Evolutionary conservation across 2,888 invertebrate species (phyloP).

Genomic region (Pycnomerus fuliginosus): DNA sequence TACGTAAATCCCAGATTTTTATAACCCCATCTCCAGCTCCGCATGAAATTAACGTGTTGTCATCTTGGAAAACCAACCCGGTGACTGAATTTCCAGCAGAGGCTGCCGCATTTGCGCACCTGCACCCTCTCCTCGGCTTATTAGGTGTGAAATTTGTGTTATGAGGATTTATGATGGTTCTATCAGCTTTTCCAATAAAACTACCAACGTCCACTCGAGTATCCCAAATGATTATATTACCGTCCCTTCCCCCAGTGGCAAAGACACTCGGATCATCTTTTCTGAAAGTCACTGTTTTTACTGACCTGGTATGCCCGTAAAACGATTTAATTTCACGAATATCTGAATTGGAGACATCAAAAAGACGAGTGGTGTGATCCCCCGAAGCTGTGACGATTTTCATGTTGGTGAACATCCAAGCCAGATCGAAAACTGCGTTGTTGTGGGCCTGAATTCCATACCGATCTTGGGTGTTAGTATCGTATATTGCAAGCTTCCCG

Average conservation of each 20-base stretch:
- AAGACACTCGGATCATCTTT: slow-evolving; percentile 72
- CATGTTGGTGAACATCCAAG: slow-evolving; percentile 78
- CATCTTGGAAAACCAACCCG: slow-evolving; percentile 80
- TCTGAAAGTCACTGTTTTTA: slow-evolving; percentile 78
- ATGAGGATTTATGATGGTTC: slow-evolving; percentile 70
- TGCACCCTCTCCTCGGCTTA: slow-evolving; percentile 49
- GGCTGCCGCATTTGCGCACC: slow-evolving; percentile 35
- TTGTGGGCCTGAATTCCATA: slow-evolving; percentile 67
- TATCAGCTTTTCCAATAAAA: slow-evolving; percentile 63
- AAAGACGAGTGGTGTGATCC: slow-evolving; percentile 79
- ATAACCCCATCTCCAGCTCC: slow-evolving; percentile 85
- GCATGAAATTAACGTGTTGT: slow-evolving; percentile 75
- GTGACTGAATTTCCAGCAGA: slow-evolving; percentile 73
- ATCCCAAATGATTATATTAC: slow-evolving; percentile 86
- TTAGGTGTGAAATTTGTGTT: slow-evolving; percentile 55
- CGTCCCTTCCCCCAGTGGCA: slow-evolving; percentile 84
- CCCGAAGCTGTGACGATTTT: slow-evolving; percentile 83
- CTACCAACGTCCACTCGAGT: slow-evolving; percentile 57
- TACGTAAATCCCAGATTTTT: slow-evolving; percentile 77
- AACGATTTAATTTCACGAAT: slow-evolving; percentile 60
- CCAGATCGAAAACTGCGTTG: slow-evolving; percentile 88
- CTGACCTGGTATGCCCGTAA: slow-evolving; percentile 75
- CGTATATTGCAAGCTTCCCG: slow-evolving; percentile 70
- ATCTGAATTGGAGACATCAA: slow-evolving; percentile 63
- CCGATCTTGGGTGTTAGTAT: slow-evolving; percentile 35